These are phyloP conservation scores for Pyrrhia umbra DNA, from an alignment of 2,888 invertebrate genomes.

Conservation along the genomic window DNA sequence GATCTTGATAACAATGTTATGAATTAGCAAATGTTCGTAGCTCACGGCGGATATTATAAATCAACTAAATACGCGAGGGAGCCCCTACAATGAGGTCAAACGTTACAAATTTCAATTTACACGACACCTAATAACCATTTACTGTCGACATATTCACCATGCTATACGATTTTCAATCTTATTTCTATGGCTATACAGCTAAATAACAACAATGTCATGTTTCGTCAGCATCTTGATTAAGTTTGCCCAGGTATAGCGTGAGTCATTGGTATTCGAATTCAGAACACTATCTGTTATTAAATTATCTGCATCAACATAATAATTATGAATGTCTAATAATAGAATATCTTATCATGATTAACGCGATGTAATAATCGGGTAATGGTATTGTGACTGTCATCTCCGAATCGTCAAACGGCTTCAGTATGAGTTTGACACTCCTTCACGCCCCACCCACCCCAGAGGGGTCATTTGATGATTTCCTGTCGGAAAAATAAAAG, in stretches of 20 bases:
- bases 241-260: conserved; percentile 65
- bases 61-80: conserved; percentile 66
- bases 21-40: conserved; percentile 44
- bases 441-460: no score
- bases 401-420: no score
- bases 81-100: conserved; percentile 79
- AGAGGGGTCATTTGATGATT: no score
- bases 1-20: conserved; percentile 44
- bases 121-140: conserved; percentile 57
- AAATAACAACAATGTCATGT: conserved; percentile 9
- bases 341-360: conserved; percentile 10
- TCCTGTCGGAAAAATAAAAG: no score
- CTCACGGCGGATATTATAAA: conserved; percentile 65
- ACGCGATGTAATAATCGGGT: neutral
- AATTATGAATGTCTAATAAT: conserved; percentile 36
- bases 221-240: conserved; percentile 23
- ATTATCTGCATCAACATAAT: conserved; percentile 41
- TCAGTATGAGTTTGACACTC: no score
- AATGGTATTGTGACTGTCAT: neutral
- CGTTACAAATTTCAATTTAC: conserved; percentile 80
- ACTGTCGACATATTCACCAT: conserved; percentile 24
- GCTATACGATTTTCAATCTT: conserved; percentile 40
- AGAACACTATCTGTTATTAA: conserved; percentile 52
- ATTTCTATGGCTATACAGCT: conserved; percentile 1
- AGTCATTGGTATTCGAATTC: conserved; percentile 69